Base-by-base conservation (phyloP, 64 coral and sea anemone genomes). In the Dendronephthya gigantea region DNA sequence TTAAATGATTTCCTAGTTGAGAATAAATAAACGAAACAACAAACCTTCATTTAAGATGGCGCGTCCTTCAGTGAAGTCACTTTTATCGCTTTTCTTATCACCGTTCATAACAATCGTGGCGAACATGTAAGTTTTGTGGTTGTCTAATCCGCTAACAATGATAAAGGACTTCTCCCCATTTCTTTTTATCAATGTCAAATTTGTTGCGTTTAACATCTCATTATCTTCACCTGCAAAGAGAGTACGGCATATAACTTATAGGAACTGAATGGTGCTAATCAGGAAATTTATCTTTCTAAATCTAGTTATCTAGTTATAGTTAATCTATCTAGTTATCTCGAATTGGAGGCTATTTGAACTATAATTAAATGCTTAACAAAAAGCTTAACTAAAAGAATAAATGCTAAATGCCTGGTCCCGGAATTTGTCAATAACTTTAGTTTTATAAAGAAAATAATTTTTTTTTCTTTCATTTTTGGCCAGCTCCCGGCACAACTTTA, bases 81-180 rank as follows among this genome's bases (percentile, higher is more conserved):
- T 79, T 19, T 33, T 79, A 16, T 1, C 36, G 22, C 72, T 79
- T 19, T 79, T 39, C 72, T 4, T 29, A 33, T 79, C 8, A 33
- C 72, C 72, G 22, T 79, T 79, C 30, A 79, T 39, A 36, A 79
- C 72, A 79, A 79, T 17, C 36, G 72, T 79, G 25, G 72, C 72
- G 29, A 79, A 79, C 72, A 79, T 79, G 72, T 79, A 79, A 16
- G 0, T 30, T 10, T 39, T 34, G 1, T 39, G n/a, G 30, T 74
- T 79, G 2, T 79, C 72, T 35, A 79, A 79, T 28, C 31, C 72
- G 10, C 37, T 2, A 39, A 79, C 28, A 13, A 79, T 33, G 9
- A 79, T 79, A 29, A 1, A 19, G 10, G 72, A 79, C 32, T 35
- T 79, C 32, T 79, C 32, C 0, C 72, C 32, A 34, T 79, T 39